phyloP scores from a whole-genome alignment of 1,140 invertebrate species.

The Geopemphigus sp. region DNA sequence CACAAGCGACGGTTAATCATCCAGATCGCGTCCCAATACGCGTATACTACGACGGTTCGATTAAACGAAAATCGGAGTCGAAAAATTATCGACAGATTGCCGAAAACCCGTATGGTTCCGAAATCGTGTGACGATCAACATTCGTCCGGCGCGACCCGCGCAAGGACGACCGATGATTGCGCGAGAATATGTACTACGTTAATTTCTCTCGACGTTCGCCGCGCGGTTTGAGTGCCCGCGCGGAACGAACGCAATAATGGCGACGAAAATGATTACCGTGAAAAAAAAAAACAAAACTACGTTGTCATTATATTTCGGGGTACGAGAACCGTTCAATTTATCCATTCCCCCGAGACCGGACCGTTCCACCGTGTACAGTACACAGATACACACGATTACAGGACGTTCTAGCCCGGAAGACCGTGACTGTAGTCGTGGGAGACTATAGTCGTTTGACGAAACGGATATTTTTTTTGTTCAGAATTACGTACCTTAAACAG shows the following conservation, averaged over 20 bases:
- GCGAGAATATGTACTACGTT: not conserved
- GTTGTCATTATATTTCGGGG: not conserved
- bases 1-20: too few relatives aligned
- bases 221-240: not conserved
- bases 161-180: not conserved
- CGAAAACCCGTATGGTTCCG: too few relatives aligned
- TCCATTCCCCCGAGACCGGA: not conserved
- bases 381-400: not conserved
- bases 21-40: too few relatives aligned
- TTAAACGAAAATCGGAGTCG: too few relatives aligned
- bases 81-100: too few relatives aligned
- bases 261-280: not conserved
- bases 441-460: not conserved
- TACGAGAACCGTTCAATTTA: conserved; percentile 18
- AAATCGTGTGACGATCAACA: too few relatives aligned
- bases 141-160: too few relatives aligned
- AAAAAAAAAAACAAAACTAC: not conserved
- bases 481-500: too few relatives aligned
- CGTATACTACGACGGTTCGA: too few relatives aligned
- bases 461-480: not conserved
- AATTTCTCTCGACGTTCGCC: not conserved
- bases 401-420: not conserved
- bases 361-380: too few relatives aligned
- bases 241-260: not conserved
- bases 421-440: not conserved